These are phyloP conservation scores for Brachionus calyciflorus DNA, from an alignment of 1,140 invertebrate species.

Conservation along the genomic window DNA sequence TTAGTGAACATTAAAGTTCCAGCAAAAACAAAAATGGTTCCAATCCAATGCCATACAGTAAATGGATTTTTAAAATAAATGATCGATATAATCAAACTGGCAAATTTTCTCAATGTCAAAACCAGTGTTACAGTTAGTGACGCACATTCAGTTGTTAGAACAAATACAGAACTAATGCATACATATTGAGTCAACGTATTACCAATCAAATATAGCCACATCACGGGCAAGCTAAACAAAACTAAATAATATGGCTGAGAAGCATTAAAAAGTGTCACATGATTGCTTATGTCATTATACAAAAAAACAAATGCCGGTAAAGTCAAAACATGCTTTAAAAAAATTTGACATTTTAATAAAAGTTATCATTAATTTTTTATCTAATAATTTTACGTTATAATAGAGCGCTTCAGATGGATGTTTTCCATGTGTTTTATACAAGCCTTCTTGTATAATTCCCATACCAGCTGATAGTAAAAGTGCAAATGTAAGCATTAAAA, in stretches of 20 bases:
- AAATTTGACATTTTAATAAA: slow-evolving; percentile 14
- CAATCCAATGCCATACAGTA: slow-evolving; percentile 85
- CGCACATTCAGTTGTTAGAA: slow-evolving; percentile 84
- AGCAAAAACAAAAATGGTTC: slow-evolving; percentile 81
- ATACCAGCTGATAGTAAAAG: slow-evolving; percentile 88
- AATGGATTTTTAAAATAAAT: slow-evolving; percentile 92
- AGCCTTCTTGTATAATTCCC: slow-evolving; percentile 91
- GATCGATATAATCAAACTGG: slow-evolving; percentile 89
- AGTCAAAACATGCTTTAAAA: slow-evolving; percentile 72
- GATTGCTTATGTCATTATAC: slow-evolving; percentile 71
- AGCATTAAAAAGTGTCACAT: slow-evolving; percentile 62
- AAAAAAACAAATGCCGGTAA: slow-evolving; percentile 79
- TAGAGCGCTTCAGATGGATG: slow-evolving; percentile 89
- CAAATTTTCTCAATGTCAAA: slow-evolving; percentile 89
- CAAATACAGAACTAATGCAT: slow-evolving; percentile 90
- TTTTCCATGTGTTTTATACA: slow-evolving; percentile 83
- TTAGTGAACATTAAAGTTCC: slow-evolving; percentile 84
- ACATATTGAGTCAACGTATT: slow-evolving; percentile 89
- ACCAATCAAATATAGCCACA: slow-evolving; percentile 75
- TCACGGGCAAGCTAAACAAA: slow-evolving; percentile 66
- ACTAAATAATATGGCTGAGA: slow-evolving; percentile 51
- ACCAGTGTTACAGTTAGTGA: slow-evolving; percentile 92
- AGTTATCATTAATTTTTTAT: not conserved
- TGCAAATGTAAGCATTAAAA: slow-evolving; percentile 74
- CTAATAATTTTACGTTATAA: slow-evolving; percentile 69